A percentile compares a stretch with the other conserved stretches of the same genome.
Evolutionary conservation across 2,797 vertebrate species (phyloP).

Genomic region (Sternarchorhynchus goeldii): DNA sequence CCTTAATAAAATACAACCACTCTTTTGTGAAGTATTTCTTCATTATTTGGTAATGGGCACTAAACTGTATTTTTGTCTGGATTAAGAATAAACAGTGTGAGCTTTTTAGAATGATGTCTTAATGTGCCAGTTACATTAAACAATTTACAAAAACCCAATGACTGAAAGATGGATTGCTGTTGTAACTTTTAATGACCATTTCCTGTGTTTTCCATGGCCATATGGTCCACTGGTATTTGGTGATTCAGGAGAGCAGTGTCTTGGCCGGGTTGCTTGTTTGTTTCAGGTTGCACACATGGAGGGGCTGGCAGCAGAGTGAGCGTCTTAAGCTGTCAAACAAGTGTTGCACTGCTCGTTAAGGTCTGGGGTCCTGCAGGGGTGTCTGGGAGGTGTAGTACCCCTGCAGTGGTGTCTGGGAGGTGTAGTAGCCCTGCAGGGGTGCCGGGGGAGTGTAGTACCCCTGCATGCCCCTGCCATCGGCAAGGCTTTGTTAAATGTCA

Average conservation of each 20-base stretch:
- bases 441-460: conserved; percentile 15
- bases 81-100: neutral
- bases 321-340: conserved; percentile 53
- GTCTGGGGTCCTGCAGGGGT: conserved; percentile 38
- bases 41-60: neutral
- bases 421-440: conserved; percentile 11
- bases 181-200: neutral
- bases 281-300: conserved; percentile 27
- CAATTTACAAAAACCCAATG: neutral
- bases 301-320: conserved; percentile 38
- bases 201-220: conserved; percentile 14
- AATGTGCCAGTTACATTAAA: neutral
- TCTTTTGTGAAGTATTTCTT: neutral
- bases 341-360: conserved; percentile 55
- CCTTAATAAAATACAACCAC: conserved; percentile 13
- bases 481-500: conserved; percentile 13
- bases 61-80: neutral
- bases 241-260: neutral
- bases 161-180: neutral
- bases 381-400: conserved; percentile 21
- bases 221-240: conserved; percentile 7
- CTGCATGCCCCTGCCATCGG: neutral
- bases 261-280: conserved; percentile 30
- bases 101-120: neutral
- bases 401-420: conserved; percentile 5